Base-by-base conservation (phyloP, 1,140 invertebrate species). In the Musca domestica region DNA sequence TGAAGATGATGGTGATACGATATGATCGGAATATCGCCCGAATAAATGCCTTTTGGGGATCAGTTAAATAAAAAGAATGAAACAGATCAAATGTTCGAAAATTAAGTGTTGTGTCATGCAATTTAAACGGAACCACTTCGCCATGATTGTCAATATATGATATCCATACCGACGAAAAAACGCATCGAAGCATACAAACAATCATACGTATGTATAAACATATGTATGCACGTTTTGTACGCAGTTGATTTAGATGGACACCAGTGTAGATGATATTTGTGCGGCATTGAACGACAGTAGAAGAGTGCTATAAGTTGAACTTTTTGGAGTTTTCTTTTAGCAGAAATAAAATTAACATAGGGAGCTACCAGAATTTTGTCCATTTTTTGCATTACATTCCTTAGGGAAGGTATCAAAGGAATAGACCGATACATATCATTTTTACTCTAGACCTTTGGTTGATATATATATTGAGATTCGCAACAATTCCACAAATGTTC, bases 61-160 rank as follows among this genome's bases (percentile, higher is more conserved):
- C 34, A 41, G 34, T 41, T 41, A 41, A 30, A 30, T 41, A 41
- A 41, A 41, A n/a, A 56, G 17, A 56, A 56, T 56, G 52, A 15
- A 27, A n/a, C 30, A 61, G 56, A 61, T 34, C 56, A 61, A 61
- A 61, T 61, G 34, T 34, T 41, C 34, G 34, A 61, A 61, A 61
- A 61, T 61, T 61, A 61, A 61, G 56, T 61, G 56, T 61, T 61
- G 56, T 61, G 56, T 61, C 56, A 61, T 61, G 25, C 56, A 61
- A 61, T 61, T 61, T 61, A 61, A 61, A 61, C 56, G 56, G 56
- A 61, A 61, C 56, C 56, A 61, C 56, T 61, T 61, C 20, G 19
- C n/a, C 41, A 41, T 41, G 56, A 61, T 17, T 9, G 2, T 1
- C 17, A 61, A 41, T 19, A 19, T 41, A 41, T 20, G 4, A 61